Percentiles rank a stretch among this genome's conserved stretches.
These are phyloP conservation scores for Chloroceryle aenea DNA, from an alignment of 2,113 vertebrate species.

Conservation along the genomic window DNA sequence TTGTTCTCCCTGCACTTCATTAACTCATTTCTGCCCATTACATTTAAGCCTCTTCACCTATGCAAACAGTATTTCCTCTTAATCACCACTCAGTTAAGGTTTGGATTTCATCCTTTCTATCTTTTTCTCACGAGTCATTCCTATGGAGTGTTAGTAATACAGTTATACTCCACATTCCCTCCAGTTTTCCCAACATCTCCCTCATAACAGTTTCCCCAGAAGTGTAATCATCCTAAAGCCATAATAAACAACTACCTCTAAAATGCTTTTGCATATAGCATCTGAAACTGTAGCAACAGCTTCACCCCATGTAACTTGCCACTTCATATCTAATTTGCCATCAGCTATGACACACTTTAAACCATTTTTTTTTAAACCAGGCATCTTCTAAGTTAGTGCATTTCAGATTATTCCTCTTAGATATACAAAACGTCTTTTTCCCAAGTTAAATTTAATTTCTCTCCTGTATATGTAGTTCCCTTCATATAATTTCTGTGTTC, in stretches of 20 bases:
- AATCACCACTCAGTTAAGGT: neutral
- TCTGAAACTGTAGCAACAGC: neutral
- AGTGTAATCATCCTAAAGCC: neutral
- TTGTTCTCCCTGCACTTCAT: neutral
- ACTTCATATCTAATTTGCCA: neutral
- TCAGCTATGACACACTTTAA: neutral
- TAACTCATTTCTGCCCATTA: neutral
- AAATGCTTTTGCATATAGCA: neutral
- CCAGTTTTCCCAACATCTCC: neutral
- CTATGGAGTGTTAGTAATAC: neutral
- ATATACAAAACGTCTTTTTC: neutral
- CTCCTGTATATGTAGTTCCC: neutral
- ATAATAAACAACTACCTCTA: neutral
- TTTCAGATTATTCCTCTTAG: neutral
- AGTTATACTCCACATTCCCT: neutral
- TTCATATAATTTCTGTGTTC: neutral
- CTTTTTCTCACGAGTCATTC: neutral
- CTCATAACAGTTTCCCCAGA: neutral
- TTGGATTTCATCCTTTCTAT: neutral
- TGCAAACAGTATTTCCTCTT: neutral
- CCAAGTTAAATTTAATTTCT: neutral
- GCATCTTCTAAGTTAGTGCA: neutral
- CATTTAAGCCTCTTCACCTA: neutral
- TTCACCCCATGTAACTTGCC: neutral
- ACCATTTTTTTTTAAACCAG: neutral